phyloP scores from a whole-genome alignment of 2,888 invertebrate species.

The Drosophila diplacantha region DNA sequence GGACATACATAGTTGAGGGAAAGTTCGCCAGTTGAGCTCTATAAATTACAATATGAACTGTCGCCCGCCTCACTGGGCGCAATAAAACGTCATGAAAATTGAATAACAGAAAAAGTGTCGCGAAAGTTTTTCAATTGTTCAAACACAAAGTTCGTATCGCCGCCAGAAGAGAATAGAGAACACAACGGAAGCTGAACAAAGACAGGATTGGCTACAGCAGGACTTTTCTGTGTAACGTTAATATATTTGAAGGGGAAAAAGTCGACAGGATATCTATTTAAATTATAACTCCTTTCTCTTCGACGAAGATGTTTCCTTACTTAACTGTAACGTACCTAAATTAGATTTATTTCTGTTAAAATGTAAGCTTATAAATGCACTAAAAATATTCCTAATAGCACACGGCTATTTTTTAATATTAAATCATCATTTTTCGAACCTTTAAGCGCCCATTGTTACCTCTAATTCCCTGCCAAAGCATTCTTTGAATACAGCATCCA shows the following conservation, averaged over 20 bases:
- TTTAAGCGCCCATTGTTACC: background rate
- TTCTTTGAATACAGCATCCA: conserved; percentile 7
- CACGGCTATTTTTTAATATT: background rate
- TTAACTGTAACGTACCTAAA: background rate
- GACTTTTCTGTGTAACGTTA: conserved; percentile 1
- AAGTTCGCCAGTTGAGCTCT: conserved; percentile 51
- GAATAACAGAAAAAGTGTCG: conserved; percentile 72
- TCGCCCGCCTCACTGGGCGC: conserved; percentile 35
- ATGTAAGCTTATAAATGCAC: background rate
- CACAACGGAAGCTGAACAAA: conserved; percentile 20
- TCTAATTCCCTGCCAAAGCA: conserved; percentile 1
- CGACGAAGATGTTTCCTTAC: background rate
- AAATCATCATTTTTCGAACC: background rate
- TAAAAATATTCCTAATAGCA: background rate
- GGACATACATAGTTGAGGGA: conserved; percentile 1
- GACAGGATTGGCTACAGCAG: conserved; percentile 16
- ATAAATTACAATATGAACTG: conserved; percentile 68
- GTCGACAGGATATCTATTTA: background rate
- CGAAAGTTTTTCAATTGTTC: conserved; percentile 70
- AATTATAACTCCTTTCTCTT: background rate
- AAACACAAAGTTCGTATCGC: conserved; percentile 45
- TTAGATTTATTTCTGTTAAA: background rate
- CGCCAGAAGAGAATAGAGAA: conserved; percentile 11
- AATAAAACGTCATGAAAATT: conserved; percentile 66
- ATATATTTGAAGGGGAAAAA: background rate